Conservation (phyloP, 2,888 invertebrate genomes). For the Himalopsyche japonica region DNA sequence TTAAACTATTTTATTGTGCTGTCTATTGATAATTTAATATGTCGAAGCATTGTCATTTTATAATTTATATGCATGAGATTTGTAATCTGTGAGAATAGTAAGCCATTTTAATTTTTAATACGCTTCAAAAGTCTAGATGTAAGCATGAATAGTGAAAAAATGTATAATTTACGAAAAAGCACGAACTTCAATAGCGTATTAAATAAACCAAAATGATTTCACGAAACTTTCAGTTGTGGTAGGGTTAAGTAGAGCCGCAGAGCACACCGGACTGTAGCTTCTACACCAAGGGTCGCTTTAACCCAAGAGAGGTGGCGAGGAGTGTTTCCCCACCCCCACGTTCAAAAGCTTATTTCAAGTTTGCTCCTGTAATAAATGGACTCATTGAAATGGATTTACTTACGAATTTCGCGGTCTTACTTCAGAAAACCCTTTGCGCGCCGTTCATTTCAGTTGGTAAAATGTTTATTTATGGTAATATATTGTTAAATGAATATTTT, state of each 20-base stretch:
- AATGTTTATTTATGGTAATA: background rate
- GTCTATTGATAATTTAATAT: too few species aligned
- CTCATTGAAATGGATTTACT: slow-evolving; percentile 6
- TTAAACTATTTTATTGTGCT: too few species aligned
- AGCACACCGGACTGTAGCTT: background rate
- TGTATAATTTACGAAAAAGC: too few species aligned
- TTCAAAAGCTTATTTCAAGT: background rate
- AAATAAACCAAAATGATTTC: too few species aligned
- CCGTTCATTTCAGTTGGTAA: background rate
- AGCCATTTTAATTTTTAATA: too few species aligned
- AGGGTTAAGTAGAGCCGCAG: background rate
- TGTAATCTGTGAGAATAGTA: too few species aligned
- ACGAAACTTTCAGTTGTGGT: background rate
- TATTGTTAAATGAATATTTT: background rate
- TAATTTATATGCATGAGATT: too few species aligned
- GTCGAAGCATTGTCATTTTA: too few species aligned
- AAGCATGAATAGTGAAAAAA: too few species aligned
- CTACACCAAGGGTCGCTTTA: background rate
- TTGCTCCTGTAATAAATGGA: slow-evolving; percentile 4
- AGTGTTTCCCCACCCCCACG: background rate
- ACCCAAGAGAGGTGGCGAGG: background rate
- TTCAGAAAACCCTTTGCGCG: background rate
- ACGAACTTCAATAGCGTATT: too few species aligned
- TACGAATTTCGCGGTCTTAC: background rate
- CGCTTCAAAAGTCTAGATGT: too few species aligned